Conservation (phyloP, 2,797 vertebrate species). For the Sciaenops ocellatus region DNA sequence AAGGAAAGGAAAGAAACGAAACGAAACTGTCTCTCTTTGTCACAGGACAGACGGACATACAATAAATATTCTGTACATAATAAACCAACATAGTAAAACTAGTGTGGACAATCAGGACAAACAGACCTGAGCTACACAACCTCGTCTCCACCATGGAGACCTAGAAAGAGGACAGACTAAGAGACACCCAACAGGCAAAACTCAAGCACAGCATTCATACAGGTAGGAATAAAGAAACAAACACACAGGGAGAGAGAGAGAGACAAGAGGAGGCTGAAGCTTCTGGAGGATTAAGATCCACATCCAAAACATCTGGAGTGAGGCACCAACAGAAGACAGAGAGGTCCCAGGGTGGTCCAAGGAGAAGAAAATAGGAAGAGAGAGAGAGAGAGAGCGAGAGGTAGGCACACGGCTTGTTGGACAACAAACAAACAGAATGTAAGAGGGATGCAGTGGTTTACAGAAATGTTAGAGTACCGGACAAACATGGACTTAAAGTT, state of each 20-base stretch:
- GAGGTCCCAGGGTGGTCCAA: background rate
- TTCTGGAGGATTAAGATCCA: background rate
- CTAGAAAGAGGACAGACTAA: background rate
- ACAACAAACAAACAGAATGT: constrained; percentile 9
- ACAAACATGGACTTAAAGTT: background rate
- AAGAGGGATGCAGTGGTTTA: background rate
- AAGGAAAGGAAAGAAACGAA: too few species aligned
- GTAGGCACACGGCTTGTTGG: background rate
- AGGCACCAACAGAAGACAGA: background rate
- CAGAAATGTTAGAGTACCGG: background rate
- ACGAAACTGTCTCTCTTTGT: background rate
- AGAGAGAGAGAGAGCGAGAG: background rate
- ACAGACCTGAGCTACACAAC: background rate
- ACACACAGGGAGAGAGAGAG: background rate
- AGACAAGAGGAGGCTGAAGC: background rate
- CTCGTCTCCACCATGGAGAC: background rate
- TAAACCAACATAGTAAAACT: background rate
- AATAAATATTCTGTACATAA: background rate
- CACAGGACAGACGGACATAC: background rate
- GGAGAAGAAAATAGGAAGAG: background rate
- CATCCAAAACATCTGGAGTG: background rate
- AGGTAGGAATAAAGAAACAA: background rate
- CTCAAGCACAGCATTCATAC: background rate
- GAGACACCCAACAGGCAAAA: background rate
- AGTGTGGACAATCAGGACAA: background rate